Conservation (phyloP, 53 echinoderm and acorn worm genomes). For the Holothuria scabra region DNA sequence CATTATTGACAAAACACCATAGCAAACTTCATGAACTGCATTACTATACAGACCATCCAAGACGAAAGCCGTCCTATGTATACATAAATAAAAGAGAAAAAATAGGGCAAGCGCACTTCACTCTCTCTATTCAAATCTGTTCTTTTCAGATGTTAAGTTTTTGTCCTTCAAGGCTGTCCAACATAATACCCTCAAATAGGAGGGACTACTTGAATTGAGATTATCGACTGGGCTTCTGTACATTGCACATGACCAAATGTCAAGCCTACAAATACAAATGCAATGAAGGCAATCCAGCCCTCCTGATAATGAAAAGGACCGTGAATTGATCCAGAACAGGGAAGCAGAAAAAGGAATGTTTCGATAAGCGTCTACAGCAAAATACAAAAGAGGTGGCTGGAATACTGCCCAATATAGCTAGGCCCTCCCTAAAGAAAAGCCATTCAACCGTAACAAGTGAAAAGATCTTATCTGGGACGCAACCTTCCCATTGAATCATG, state of each 20-base stretch:
- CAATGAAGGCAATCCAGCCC: not conserved
- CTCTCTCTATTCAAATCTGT: not conserved
- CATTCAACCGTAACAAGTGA: too few species aligned
- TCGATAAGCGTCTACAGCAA: slow-evolving; percentile 1
- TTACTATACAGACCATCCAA: too few species aligned
- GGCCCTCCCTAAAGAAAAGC: too few species aligned
- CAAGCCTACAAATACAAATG: slow-evolving; percentile 26
- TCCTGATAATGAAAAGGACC: not conserved
- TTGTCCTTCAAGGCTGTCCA: slow-evolving; percentile 14
- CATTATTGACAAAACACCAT: too few species aligned
- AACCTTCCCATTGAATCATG: too few species aligned
- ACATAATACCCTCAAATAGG: slow-evolving; percentile 13
- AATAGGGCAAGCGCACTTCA: slow-evolving; percentile 3
- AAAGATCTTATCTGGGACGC: too few species aligned
- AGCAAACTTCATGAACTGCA: too few species aligned
- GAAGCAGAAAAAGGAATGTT: not conserved
- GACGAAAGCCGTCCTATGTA: too few species aligned
- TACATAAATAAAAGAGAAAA: too few species aligned
- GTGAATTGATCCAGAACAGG: not conserved
- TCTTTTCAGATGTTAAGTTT: not conserved
- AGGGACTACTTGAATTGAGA: not conserved
- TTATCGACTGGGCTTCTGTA: slow-evolving; percentile 9
- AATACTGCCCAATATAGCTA: too few species aligned
- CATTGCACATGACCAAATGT: slow-evolving; percentile 39
- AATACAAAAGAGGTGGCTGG: not conserved